These are phyloP conservation scores for Noctua comes DNA, from an alignment of 2,888 invertebrate species.

Conservation along the genomic window DNA sequence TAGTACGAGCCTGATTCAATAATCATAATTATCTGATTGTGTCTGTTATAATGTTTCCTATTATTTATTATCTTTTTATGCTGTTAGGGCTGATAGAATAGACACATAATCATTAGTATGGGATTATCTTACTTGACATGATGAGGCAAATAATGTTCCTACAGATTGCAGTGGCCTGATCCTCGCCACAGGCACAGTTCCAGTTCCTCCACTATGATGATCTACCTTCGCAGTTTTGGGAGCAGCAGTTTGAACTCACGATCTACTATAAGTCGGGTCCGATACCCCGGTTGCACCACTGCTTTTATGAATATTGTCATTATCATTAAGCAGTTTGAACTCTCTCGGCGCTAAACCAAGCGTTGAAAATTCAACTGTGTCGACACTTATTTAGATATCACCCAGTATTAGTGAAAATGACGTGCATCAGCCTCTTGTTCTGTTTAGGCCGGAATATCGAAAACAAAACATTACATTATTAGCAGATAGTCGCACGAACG, in stretches of 20 bases:
- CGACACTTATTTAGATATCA: background rate
- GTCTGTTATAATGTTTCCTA: background rate
- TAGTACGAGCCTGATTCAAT: background rate
- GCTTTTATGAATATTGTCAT: background rate
- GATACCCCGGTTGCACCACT: background rate
- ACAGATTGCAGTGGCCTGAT: background rate
- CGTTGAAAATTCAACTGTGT: background rate
- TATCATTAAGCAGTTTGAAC: background rate
- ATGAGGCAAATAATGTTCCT: background rate
- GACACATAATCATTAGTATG: background rate
- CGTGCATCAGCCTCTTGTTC: background rate
- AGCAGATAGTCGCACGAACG: background rate
- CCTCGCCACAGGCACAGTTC: background rate
- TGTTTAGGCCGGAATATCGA: background rate
- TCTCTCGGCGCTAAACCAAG: no score
- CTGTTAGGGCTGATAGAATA: background rate
- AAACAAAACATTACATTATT: no score
- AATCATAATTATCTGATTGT: conserved; percentile 2
- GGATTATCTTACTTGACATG: background rate
- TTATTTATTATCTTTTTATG: background rate
- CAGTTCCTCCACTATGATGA: background rate
- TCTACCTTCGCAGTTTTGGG: background rate
- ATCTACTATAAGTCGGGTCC: background rate
- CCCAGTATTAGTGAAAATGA: no score
- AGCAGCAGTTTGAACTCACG: background rate